Conservation (phyloP, 2,113 vertebrate species). For the Nycticebus coucang region DNA sequence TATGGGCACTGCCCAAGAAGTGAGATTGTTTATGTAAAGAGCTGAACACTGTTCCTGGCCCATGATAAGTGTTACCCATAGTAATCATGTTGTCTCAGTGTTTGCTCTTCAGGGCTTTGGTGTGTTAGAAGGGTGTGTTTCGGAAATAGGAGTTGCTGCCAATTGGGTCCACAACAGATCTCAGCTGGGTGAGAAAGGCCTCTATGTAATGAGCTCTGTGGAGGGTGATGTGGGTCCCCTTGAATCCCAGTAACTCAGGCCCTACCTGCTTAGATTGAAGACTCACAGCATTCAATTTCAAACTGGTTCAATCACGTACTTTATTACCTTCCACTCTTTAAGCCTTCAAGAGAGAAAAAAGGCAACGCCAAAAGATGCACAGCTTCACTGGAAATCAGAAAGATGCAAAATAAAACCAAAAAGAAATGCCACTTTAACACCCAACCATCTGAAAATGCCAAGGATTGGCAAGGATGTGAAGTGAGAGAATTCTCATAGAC, state of each 20-base stretch:
- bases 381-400: conserved; percentile 26
- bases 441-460: neutral
- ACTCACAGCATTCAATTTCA: neutral
- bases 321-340: neutral
- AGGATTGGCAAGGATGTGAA: neutral
- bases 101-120: conserved; percentile 1
- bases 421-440: neutral
- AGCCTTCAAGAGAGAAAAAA: neutral
- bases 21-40: conserved; percentile 9
- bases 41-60: neutral
- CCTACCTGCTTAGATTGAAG: neutral
- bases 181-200: neutral
- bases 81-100: neutral
- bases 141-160: neutral
- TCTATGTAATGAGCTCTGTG: neutral
- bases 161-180: neutral
- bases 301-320: neutral
- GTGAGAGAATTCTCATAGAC: neutral
- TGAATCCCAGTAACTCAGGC: neutral
- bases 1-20: too few species aligned
- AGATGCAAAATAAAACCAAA: conserved; percentile 44
- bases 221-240: neutral
- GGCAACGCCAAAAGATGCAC: conserved; percentile 43
- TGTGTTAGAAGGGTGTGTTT: neutral
- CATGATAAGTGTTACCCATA: neutral